phyloP scores from a whole-genome alignment of 1,140 invertebrate species.

The Eciton burchellii region DNA sequence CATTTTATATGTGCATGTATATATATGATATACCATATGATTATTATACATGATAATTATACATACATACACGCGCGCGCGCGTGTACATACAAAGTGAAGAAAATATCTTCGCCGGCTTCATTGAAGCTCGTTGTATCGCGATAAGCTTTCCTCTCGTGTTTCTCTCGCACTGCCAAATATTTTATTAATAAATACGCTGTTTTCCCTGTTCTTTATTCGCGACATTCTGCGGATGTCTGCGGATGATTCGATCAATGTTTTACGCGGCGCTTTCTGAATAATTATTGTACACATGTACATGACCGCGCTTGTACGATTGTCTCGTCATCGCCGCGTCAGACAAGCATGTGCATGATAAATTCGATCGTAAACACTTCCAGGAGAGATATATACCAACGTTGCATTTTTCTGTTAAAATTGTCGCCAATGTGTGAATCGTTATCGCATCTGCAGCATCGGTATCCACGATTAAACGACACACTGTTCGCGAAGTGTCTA shows the following conservation, averaged over 20 bases:
- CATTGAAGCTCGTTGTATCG: slow-evolving; percentile 60
- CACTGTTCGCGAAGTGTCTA: no score
- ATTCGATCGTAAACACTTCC: no score
- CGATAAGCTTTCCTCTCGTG: slow-evolving; percentile 42
- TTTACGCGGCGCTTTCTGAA: slow-evolving; percentile 4
- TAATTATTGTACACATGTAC: neutral
- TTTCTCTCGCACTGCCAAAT: slow-evolving; percentile 31
- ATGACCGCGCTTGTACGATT: no score
- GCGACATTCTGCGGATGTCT: neutral
- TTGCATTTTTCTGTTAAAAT: no score
- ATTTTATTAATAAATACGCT: slow-evolving; percentile 32
- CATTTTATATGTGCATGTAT: slow-evolving; percentile 72
- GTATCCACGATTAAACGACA: no score
- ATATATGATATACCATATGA: no score
- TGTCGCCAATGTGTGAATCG: slow-evolving; percentile 13
- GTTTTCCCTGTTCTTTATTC: no score
- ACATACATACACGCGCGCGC: no score
- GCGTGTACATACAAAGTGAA: slow-evolving; percentile 33
- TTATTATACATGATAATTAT: no score
- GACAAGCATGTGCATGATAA: slow-evolving; percentile 38
- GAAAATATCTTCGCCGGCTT: slow-evolving; percentile 52
- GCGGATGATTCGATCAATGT: neutral
- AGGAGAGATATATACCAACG: no score
- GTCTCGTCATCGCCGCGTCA: neutral
- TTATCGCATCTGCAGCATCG: no score